Evolutionary conservation across 2,113 vertebrate species (phyloP), one percentile per base, ranked within the genome.

Genomic region (Henicopernis longicauda): DNA sequence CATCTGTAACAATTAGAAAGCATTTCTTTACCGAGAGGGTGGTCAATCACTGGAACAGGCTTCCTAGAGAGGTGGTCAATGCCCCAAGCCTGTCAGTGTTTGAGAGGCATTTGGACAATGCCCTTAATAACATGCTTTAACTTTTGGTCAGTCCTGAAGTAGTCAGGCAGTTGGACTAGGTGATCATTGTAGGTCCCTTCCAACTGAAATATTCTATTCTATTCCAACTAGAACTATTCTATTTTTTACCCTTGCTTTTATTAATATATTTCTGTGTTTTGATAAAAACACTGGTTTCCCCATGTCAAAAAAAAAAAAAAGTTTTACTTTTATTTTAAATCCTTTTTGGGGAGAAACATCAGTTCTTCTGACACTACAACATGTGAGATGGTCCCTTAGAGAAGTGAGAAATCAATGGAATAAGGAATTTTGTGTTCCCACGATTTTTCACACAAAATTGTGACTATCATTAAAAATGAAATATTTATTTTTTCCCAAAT

Each of bases 101-200:
- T 54, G 20, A 49, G 27, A 77, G 23, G 11, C 16, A 59, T 65
- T 81, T 69, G 65, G 32, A 31, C 54, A 88, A 78, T 36, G n/a
- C 2, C 27, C 9, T 85, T 73, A 82, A 36, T 3, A 78, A 14
- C 8, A 26, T 16, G 9, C 6, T 55, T 55, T 49, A 23, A 31
- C 9, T 55, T 66, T 80, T 69, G 12, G 2, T 19, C 12, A 57
- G 5, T 14, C 22, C 16, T 74, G 29, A 27, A 70, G 1, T 32
- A 14, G 6, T 58, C 45, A 58, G 34, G 16, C 5, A 44, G 19
- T 57, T 88, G 49, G 27, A 89, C 42, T 62, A 58, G 16, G 13
- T 49, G 16, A 44, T 49, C 3, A 1, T 10, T 47, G 17, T 29
- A 38, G 0, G 0, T 49, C 57, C 20, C 11, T 62, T 82, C 9